Base-by-base conservation (phyloP, 2,888 invertebrate genomes). In the Entomobrya multifasciata region DNA sequence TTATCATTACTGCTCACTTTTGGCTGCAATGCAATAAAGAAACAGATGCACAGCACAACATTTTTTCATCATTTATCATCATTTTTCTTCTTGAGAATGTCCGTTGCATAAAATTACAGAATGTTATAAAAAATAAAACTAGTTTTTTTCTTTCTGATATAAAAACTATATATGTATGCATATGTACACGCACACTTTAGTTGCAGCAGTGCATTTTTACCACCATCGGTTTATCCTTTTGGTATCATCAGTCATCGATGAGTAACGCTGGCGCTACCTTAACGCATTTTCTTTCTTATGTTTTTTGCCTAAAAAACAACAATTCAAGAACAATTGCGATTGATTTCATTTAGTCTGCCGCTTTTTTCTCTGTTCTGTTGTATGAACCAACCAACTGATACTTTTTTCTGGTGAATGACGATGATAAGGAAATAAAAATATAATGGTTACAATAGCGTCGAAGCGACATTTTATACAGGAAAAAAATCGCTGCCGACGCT, bases 91-190 rank as follows among this genome's bases (percentile, higher is more conserved):
- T 62, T 10, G 30, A 27, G 27, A 60, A 27, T 60, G 62, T 27
- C 62, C 8, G 62, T 62, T 62, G 62, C 62, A 62, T 62, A 15
- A 62, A 30, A 30, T 62, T 57, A 22, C 57, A 57, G 55, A 41
- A 41, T 41, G 5, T 5, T 41, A 41, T 11, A 41, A 5, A 11
- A 4, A 47, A 15, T 47, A 11, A 47, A 47, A 47, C 47, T 47
- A 47, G 47, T 47, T 47, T 47, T 47, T 47, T 11, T 47, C 13
- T 47, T n/a, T 4, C 47, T n/a, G n/a, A n/a, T n/a, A n/a, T n/a
- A n/a, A n/a, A n/a, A n/a, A n/a, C n/a, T n/a, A n/a, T n/a, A n/a
- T n/a, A n/a, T n/a, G n/a, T n/a, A n/a, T n/a, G n/a, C n/a, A n/a
- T n/a, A n/a, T n/a, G 47, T 47, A 15, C 47, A 47, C 2, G 47